Evolutionary conservation across 2,888 invertebrate genomes (phyloP).

Genomic region (Prosopocoilus inquinatus): DNA sequence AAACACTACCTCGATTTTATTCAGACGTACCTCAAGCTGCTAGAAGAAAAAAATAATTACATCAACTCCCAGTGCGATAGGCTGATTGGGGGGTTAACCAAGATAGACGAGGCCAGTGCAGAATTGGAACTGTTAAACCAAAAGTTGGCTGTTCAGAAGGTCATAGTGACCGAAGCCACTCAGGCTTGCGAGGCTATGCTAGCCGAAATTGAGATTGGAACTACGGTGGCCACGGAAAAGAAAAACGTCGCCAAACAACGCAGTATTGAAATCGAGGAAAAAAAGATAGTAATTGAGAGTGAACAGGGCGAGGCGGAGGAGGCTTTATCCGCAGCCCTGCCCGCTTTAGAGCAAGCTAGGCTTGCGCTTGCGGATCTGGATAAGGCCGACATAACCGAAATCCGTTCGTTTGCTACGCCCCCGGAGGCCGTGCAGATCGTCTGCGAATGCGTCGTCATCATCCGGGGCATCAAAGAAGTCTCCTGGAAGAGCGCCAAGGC

Average conservation of each 20-base stretch:
- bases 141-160: conserved; percentile 78
- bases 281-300: conserved; percentile 72
- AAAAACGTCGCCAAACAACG: conserved; percentile 78
- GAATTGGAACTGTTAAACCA: conserved; percentile 78
- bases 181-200: conserved; percentile 77
- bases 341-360: conserved; percentile 79
- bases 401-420: conserved; percentile 87
- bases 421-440: conserved; percentile 86
- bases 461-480: conserved; percentile 68
- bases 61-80: conserved; percentile 67
- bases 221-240: conserved; percentile 70
- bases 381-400: conserved; percentile 89
- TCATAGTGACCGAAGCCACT: conserved; percentile 74
- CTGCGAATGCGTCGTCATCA: conserved; percentile 85
- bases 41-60: conserved; percentile 68
- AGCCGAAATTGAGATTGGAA: conserved; percentile 70
- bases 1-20: conserved; percentile 90
- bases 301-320: conserved; percentile 85
- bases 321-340: conserved; percentile 76
- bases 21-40: conserved; percentile 70
- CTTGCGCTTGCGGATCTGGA: conserved; percentile 79
- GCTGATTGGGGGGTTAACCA: conserved; percentile 68
- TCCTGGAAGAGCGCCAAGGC: conserved; percentile 87
- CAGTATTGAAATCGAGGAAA: conserved; percentile 78
- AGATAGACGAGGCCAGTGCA: conserved; percentile 83